A percentile compares a stretch with the other conserved stretches of the same genome.
Evolutionary conservation across 2,797 vertebrate species (phyloP).

Genomic region (Nyctalus aviator): DNA sequence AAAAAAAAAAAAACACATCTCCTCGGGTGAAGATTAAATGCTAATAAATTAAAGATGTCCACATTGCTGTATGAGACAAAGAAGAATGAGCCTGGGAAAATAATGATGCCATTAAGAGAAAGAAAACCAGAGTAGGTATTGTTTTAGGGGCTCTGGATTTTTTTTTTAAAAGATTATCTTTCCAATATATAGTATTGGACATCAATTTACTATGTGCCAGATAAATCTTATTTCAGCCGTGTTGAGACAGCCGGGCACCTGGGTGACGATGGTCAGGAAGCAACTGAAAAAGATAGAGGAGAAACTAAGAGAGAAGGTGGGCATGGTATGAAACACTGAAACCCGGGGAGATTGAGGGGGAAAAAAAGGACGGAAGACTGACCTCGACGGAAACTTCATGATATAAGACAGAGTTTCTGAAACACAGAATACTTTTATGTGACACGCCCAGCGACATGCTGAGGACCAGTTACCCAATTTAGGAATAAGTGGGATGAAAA

Average conservation of each 20-base stretch:
- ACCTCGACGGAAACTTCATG: constrained; percentile 25
- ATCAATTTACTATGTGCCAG: neutral
- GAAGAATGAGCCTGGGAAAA: constrained; percentile 24
- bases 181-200: neutral
- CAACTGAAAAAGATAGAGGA: constrained; percentile 18
- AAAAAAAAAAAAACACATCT: too few species aligned
- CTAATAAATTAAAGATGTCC: constrained; percentile 56
- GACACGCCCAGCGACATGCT: neutral
- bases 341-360: neutral
- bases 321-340: neutral
- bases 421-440: constrained; percentile 36
- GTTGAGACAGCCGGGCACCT: constrained; percentile 3
- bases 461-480: neutral
- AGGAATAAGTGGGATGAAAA: constrained; percentile 42
- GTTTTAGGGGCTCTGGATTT: neutral
- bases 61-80: constrained; percentile 12
- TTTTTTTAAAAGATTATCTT: neutral
- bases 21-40: neutral
- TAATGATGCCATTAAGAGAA: neutral
- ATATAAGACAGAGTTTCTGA: constrained; percentile 22
- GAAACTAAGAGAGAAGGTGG: constrained; percentile 17
- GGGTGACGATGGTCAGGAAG: neutral
- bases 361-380: constrained; percentile 2
- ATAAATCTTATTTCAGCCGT: constrained; percentile 25
- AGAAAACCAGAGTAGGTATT: constrained; percentile 15